Evolutionary conservation across 1,140 invertebrate genomes (phyloP).

Genomic region (Agrypnia vestita): DNA sequence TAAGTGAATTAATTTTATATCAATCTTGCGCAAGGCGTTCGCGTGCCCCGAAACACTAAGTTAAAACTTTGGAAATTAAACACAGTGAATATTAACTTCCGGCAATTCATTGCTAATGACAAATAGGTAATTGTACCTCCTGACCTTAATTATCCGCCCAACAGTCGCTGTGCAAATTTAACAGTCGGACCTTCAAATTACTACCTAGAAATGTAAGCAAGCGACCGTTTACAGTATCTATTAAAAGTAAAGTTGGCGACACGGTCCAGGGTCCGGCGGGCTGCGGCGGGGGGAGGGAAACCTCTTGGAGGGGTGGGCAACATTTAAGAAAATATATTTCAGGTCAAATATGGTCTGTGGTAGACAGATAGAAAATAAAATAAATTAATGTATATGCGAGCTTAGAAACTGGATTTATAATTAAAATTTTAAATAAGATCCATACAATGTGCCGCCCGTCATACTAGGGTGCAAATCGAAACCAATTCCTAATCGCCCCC

Average conservation of each 20-base stretch:
- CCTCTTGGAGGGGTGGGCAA: constrained; percentile 41
- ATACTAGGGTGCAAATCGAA: too few species aligned
- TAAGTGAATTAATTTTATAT: constrained; percentile 7
- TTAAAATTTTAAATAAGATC: too few species aligned
- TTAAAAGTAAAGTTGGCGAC: constrained; percentile 61
- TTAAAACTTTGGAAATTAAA: constrained; percentile 42
- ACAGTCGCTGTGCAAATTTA: constrained; percentile 57
- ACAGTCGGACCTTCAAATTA: constrained; percentile 60
- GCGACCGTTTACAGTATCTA: constrained; percentile 59
- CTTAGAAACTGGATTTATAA: too few species aligned
- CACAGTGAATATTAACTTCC: constrained; percentile 31
- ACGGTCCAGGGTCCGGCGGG: constrained; percentile 50
- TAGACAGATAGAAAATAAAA: too few species aligned
- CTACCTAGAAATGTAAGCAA: constrained; percentile 59
- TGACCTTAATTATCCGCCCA: constrained; percentile 58
- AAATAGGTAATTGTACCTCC: constrained; percentile 58
- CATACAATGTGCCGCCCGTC: too few species aligned
- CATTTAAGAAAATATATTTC: constrained; percentile 51
- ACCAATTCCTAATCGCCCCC: too few species aligned
- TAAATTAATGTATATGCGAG: too few species aligned
- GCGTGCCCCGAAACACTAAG: constrained; percentile 9
- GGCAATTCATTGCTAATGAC: constrained; percentile 45
- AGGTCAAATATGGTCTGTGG: too few species aligned
- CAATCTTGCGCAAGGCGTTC: not conserved
- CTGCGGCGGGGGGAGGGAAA: constrained; percentile 28